Evolutionary conservation across 2,888 invertebrate genomes (phyloP).

Genomic region (Melolontha melolontha): DNA sequence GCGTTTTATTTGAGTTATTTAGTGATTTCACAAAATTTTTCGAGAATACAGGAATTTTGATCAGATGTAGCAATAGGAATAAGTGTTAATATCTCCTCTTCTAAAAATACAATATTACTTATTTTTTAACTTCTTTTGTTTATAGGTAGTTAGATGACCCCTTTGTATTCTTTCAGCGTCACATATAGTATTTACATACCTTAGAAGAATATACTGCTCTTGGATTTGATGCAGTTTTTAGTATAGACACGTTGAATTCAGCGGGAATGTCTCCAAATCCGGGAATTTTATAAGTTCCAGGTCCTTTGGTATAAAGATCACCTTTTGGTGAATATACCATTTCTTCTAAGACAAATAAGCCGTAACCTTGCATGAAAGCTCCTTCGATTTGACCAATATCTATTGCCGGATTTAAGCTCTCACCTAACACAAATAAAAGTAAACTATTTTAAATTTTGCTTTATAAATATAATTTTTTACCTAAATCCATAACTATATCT

Average conservation of each 20-base stretch:
- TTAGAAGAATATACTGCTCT: constrained; percentile 96
- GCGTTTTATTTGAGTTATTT: too few species aligned
- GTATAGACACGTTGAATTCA: constrained; percentile 91
- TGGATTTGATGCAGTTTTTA: constrained; percentile 92
- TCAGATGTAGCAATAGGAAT: too few species aligned
- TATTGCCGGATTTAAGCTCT: constrained; percentile 93
- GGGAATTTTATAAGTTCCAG: constrained; percentile 94
- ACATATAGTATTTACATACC: constrained; percentile 72
- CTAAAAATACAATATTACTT: too few species aligned
- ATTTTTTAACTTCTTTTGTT: too few species aligned
- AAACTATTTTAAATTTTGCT: background rate
- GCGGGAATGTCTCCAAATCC: constrained; percentile 92
- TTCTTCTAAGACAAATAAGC: constrained; percentile 91
- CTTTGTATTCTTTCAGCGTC: too few species aligned
- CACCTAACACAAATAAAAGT: constrained; percentile 63
- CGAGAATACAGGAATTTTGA: too few species aligned
- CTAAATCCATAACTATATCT: constrained; percentile 96
- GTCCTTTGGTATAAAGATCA: constrained; percentile 85
- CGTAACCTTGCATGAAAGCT: constrained; percentile 94
- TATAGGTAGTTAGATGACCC: too few species aligned
- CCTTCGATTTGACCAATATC: constrained; percentile 98
- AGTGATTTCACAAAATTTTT: too few species aligned
- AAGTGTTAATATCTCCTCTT: too few species aligned
- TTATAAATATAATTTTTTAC: constrained; percentile 12
- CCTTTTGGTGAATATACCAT: constrained; percentile 88